Conservation (phyloP, 2,113 vertebrate genomes). For the Melospiza georgiana region DNA sequence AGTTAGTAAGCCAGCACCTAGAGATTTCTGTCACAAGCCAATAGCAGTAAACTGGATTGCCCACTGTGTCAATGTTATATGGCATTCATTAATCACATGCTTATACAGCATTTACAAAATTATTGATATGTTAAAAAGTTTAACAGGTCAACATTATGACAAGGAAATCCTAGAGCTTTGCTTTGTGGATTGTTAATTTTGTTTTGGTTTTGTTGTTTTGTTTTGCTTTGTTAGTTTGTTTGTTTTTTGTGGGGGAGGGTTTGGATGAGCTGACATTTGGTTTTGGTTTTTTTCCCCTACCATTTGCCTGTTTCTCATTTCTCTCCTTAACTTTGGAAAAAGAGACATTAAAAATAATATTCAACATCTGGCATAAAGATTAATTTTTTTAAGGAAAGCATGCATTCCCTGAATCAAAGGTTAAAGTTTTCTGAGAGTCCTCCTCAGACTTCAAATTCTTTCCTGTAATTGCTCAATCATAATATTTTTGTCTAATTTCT, state of each 20-base stretch:
- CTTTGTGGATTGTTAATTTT: background rate
- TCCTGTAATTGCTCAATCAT: background rate
- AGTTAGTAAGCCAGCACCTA: background rate
- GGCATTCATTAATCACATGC: background rate
- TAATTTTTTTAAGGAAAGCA: background rate
- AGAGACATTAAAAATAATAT: background rate
- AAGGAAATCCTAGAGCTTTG: background rate
- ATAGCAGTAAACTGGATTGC: background rate
- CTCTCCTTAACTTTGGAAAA: background rate
- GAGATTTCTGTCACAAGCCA: background rate
- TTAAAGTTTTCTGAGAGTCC: background rate
- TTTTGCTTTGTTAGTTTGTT: background rate
- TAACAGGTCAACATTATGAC: background rate
- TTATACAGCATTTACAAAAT: background rate
- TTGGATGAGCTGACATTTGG: background rate
- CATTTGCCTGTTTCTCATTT: background rate
- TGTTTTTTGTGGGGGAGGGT: background rate
- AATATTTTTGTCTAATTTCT: background rate
- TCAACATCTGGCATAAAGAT: background rate
- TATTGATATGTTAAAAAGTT: background rate
- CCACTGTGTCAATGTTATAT: background rate
- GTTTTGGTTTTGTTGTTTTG: background rate
- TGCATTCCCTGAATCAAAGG: background rate
- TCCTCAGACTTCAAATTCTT: background rate
- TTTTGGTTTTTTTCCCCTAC: background rate